phyloP scores from a whole-genome alignment of 2,113 vertebrate species.

The Chaetorhynchus papuensis region DNA sequence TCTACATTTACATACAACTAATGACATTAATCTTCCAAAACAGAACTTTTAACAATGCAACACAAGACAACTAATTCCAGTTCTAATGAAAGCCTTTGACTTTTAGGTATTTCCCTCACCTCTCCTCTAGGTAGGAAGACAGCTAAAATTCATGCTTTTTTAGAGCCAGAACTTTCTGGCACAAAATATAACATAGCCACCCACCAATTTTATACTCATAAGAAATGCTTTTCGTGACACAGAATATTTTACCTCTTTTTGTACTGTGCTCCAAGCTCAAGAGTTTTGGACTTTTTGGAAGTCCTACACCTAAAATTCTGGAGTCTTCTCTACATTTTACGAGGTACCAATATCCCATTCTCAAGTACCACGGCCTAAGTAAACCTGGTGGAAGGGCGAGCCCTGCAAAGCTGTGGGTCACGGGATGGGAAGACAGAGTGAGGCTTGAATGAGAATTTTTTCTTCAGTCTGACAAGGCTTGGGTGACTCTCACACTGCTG shows the following conservation, averaged over 20 bases:
- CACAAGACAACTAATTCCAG: background rate
- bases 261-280: background rate
- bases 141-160: background rate
- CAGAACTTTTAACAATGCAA: background rate
- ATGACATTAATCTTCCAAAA: background rate
- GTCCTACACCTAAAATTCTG: background rate
- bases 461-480: background rate
- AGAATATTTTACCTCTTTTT: background rate
- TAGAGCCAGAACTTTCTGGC: background rate
- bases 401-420: background rate
- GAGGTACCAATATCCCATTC: background rate
- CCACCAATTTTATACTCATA: background rate
- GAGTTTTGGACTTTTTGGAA: background rate
- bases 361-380: background rate
- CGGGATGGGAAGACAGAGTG: background rate
- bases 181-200: background rate
- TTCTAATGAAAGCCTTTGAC: background rate
- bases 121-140: background rate
- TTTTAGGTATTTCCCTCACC: background rate
- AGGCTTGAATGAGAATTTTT: background rate
- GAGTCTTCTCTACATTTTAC: background rate
- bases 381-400: background rate
- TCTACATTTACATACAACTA: background rate
- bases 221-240: background rate
- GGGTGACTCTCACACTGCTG: background rate